phyloP scores from a whole-genome alignment of 2,888 invertebrate species.

The Drosophila mercatorum region DNA sequence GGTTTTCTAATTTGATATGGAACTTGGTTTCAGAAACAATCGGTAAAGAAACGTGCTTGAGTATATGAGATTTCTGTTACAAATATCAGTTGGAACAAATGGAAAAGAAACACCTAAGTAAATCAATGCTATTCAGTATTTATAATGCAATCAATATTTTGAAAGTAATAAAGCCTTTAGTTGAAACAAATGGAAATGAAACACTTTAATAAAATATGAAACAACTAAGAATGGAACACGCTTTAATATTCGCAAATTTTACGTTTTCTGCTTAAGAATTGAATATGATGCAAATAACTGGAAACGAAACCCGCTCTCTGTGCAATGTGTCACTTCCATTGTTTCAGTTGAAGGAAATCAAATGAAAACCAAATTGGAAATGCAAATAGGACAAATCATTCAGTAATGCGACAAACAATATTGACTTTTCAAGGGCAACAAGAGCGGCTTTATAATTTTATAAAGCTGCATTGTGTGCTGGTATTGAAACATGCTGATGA shows the following conservation, averaged over 20 bases:
- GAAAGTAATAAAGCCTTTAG: not conserved
- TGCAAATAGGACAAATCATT: not conserved
- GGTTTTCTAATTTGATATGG: not conserved
- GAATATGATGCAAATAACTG: not conserved
- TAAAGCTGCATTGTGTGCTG: slow-evolving; percentile 3
- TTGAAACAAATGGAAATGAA: not conserved
- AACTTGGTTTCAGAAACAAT: not conserved
- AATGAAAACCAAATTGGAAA: not conserved
- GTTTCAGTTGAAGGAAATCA: not conserved
- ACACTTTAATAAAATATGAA: not conserved
- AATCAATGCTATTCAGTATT: no score
- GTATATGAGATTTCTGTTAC: no score
- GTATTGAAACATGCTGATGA: not conserved
- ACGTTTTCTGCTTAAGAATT: not conserved
- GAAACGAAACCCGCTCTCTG: not conserved
- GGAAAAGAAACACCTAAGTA: no score
- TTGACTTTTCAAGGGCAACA: slow-evolving; percentile 5
- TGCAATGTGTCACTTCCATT: not conserved
- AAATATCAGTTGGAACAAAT: no score
- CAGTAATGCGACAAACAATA: slow-evolving; percentile 9
- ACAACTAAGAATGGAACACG: not conserved
- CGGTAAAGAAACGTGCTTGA: no score
- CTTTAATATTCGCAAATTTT: no score
- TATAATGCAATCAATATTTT: not conserved
- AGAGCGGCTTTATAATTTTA: slow-evolving; percentile 1